Percentiles rank a stretch among this genome's conserved stretches.
Conservation (phyloP, 2,888 invertebrate species). For the Plagodis dolabraria region DNA sequence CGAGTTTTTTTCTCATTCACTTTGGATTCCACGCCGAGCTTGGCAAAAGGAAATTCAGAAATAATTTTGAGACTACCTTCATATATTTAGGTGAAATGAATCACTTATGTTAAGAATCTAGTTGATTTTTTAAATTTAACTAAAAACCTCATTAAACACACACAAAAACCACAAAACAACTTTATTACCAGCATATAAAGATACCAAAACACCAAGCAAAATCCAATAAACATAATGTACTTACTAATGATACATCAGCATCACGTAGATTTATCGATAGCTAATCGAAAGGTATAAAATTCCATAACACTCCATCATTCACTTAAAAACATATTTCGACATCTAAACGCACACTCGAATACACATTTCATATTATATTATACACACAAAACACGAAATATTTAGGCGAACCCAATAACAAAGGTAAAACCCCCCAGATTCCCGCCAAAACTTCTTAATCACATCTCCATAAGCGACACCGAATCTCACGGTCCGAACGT, state of each 20-base stretch:
- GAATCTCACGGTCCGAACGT: constrained; percentile 55
- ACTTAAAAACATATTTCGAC: constrained; percentile 43
- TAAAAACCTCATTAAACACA: too few relatives aligned
- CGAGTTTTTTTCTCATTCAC: constrained; percentile 66
- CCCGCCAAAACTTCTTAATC: constrained; percentile 69
- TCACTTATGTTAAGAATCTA: too few relatives aligned
- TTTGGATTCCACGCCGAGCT: constrained; percentile 41
- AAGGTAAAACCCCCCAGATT: constrained; percentile 45
- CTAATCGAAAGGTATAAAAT: constrained; percentile 38
- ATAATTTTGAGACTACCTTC: constrained; percentile 13
- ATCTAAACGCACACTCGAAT: constrained; percentile 19
- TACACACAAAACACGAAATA: neutral
- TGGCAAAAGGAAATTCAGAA: constrained; percentile 38
- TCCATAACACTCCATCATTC: constrained; percentile 62
- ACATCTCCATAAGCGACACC: constrained; percentile 57
- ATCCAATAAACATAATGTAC: constrained; percentile 34
- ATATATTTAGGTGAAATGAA: neutral
- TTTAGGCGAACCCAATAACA: constrained; percentile 17
- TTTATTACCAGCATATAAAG: too few relatives aligned
- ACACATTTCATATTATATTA: neutral
- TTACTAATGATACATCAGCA: constrained; percentile 79
- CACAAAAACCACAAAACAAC: too few relatives aligned
- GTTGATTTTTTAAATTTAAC: too few relatives aligned
- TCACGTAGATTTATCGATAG: constrained; percentile 67
- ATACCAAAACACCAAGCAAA: too few relatives aligned